A percentile compares a stretch with the other conserved stretches of the same genome.
These are phyloP conservation scores for Characodon lateralis DNA, from an alignment of 2,797 vertebrate genomes.

Conservation along the genomic window DNA sequence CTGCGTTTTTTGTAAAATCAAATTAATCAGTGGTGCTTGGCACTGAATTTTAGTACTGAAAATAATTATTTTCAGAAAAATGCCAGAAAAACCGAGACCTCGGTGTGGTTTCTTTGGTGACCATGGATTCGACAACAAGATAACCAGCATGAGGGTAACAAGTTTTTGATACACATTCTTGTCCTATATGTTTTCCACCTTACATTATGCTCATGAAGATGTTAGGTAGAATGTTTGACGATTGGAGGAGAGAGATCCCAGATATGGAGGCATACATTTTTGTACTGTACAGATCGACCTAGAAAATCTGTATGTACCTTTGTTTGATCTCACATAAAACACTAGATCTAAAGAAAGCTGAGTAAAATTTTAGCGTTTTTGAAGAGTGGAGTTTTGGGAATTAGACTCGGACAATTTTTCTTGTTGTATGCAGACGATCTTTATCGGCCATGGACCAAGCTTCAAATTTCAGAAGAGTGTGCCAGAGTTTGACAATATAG, in stretches of 20 bases:
- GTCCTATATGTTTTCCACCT: neutral
- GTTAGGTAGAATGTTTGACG: neutral
- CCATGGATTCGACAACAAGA: slow-evolving; percentile 98
- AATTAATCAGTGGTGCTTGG: neutral
- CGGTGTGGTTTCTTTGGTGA: slow-evolving; percentile 93
- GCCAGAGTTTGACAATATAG: slow-evolving; percentile 96
- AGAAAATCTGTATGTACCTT: neutral
- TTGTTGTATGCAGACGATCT: slow-evolving; percentile 87
- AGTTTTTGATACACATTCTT: neutral
- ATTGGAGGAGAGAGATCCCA: neutral
- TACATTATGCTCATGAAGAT: neutral
- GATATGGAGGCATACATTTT: neutral
- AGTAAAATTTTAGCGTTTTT: neutral
- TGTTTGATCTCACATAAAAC: neutral
- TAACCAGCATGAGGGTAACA: slow-evolving; percentile 95
- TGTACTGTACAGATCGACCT: neutral
- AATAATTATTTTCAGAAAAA: slow-evolving; percentile 78
- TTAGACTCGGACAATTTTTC: neutral
- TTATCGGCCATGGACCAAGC: slow-evolving; percentile 92
- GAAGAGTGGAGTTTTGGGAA: neutral
- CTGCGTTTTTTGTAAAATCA: neutral
- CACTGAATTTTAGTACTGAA: neutral
- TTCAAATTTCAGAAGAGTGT: slow-evolving; percentile 93
- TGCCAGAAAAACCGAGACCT: slow-evolving; percentile 79
- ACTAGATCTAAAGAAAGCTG: neutral